Base-by-base conservation (phyloP, 1,140 invertebrate genomes). In the Luehdorfia chinensis region DNA sequence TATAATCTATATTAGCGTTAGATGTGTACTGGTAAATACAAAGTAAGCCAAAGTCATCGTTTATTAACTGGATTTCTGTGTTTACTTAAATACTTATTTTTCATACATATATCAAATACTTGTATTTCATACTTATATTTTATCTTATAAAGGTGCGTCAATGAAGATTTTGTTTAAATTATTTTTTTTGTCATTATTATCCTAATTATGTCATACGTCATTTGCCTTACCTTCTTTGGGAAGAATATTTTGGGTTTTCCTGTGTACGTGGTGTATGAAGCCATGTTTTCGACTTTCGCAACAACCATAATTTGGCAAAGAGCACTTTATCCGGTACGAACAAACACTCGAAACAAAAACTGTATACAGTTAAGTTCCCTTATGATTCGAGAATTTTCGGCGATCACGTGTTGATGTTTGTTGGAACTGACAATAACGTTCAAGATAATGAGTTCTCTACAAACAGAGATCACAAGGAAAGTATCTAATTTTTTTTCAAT, bases 171-270 rank as follows among this genome's bases (percentile, higher is more conserved):
- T n/a, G n/a, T n/a, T n/a, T n/a, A n/a, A n/a, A n/a, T n/a, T n/a
- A n/a, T n/a, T n/a, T n/a, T n/a, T n/a, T n/a, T n/a, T n/a, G n/a
- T n/a, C n/a, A n/a, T n/a, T n/a, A n/a, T n/a, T n/a, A n/a, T n/a
- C n/a, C n/a, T n/a, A n/a, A n/a, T n/a, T n/a, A n/a, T n/a, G n/a
- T n/a, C n/a, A n/a, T n/a, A n/a, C n/a, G n/a, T n/a, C n/a, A n/a
- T 3, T 21, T 21, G 19, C 2, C 75, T 86, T 75, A 86, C 84
- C 83, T 87, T 86, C 80, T 87, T 87, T 49, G 81, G 79, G 59
- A 85, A 86, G 70, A 86, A 76, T 45, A 87, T 84, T 77, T 86
- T 85, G 33, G 83, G 83, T 83, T 84, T 84, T 76, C 84, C 84
- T 55, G 84, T 77, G 55, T 75, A 87, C 41, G 81, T 76, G 56